phyloP scores from a whole-genome alignment of 2,888 invertebrate genomes.

The Hydrotaea diabolus region DNA sequence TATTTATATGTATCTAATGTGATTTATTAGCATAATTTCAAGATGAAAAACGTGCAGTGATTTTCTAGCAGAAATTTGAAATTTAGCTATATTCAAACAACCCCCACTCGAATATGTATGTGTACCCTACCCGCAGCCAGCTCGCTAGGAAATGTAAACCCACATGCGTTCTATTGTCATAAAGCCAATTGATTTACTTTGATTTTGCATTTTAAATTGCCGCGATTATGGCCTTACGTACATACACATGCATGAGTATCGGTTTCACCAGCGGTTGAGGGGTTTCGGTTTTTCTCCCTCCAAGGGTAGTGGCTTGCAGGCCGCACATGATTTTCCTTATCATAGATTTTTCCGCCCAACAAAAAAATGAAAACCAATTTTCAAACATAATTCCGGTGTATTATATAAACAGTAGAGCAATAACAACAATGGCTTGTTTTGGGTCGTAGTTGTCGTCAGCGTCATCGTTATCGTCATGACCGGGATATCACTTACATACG shows the following conservation, averaged over 20 bases:
- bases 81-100: neutral
- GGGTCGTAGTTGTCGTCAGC: constrained; percentile 19
- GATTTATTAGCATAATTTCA: constrained; percentile 76
- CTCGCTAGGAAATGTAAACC: neutral
- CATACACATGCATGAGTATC: neutral
- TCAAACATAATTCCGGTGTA: constrained; percentile 59
- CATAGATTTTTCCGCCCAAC: constrained; percentile 27
- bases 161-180: neutral
- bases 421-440: constrained; percentile 28
- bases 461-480: neutral
- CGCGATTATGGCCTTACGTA: constrained; percentile 46
- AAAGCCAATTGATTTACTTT: constrained; percentile 77
- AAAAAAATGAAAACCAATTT: constrained; percentile 57
- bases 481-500: constrained; percentile 60
- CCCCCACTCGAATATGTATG: no score
- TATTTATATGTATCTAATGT: constrained; percentile 69
- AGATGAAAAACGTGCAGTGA: constrained; percentile 72
- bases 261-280: constrained; percentile 31
- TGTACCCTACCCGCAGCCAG: neutral
- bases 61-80: constrained; percentile 25
- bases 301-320: neutral
- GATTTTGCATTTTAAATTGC: constrained; percentile 76
- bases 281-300: constrained; percentile 34
- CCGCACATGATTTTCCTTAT: constrained; percentile 26
- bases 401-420: constrained; percentile 26